Conservation (phyloP, 2,888 invertebrate genomes). For the Mamestra brassicae region DNA sequence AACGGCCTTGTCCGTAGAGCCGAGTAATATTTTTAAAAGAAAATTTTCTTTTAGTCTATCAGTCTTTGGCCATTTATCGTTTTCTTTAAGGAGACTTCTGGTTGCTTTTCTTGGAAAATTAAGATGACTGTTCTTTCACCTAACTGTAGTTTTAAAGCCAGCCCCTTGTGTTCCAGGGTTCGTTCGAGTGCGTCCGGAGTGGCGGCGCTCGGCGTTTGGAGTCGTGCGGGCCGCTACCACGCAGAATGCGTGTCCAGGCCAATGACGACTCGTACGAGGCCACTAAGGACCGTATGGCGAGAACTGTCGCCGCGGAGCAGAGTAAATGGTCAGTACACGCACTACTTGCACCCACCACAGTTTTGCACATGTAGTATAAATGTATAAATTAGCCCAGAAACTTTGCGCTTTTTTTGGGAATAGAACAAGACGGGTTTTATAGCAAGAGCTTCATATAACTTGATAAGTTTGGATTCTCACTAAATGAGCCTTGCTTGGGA, state of each 20-base stretch:
- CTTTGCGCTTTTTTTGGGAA: conserved; percentile 15
- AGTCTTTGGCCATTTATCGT: neutral
- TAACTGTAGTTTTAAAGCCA: conserved; percentile 12
- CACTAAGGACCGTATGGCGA: conserved; percentile 97
- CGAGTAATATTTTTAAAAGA: conserved; percentile 2
- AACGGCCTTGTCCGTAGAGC: conserved; percentile 12
- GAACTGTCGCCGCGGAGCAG: conserved; percentile 97
- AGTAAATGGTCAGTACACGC: conserved; percentile 94
- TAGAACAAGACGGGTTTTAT: neutral
- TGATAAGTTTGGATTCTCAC: conserved; percentile 20
- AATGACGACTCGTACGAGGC: conserved; percentile 99
- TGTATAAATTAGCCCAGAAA: neutral
- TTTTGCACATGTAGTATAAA: conserved; percentile 24
- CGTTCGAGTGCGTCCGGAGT: conserved; percentile 96
- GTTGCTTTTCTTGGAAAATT: neutral
- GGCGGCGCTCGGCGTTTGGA: conserved; percentile 92
- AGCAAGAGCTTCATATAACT: conserved; percentile 4
- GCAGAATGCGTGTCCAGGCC: conserved; percentile 97
- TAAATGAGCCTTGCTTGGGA: conserved; percentile 14
- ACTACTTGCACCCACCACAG: neutral
- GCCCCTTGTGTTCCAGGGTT: conserved; percentile 92
- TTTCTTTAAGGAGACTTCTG: neutral
- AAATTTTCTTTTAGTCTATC: neutral
- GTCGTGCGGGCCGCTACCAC: conserved; percentile 96
- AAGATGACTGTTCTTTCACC: neutral